phyloP scores from a whole-genome alignment of 1,140 invertebrate genomes.

The Drosophila chauvacae region DNA sequence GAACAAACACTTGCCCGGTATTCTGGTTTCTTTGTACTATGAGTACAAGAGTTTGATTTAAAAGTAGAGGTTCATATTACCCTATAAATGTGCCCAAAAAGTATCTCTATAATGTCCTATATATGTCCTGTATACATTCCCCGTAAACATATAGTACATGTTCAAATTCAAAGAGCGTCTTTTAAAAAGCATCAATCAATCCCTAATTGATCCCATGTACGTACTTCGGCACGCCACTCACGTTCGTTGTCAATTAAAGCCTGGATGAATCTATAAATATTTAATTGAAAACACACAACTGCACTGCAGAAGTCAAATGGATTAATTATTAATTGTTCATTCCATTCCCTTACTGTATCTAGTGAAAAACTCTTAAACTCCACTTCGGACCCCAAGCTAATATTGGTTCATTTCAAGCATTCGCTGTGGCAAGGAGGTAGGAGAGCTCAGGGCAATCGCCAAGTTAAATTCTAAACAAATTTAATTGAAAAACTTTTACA shows the following conservation, averaged over 20 bases:
- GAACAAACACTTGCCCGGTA: not conserved
- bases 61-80: no score
- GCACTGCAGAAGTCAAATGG: conserved; percentile 19
- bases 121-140: not conserved
- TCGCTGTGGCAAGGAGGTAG: conserved; percentile 11
- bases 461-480: conserved; percentile 81
- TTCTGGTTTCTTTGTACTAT: not conserved
- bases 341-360: conserved; percentile 3
- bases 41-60: not conserved
- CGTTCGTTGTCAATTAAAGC: conserved; percentile 51
- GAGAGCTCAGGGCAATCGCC: conserved; percentile 48
- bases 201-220: conserved; percentile 43
- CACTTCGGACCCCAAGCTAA: conserved; percentile 9
- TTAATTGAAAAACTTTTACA: conserved; percentile 77
- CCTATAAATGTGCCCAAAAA: no score
- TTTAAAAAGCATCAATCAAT: conserved; percentile 38
- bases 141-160: not conserved
- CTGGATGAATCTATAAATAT: conserved; percentile 44
- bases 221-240: conserved; percentile 40
- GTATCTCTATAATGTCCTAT: not conserved
- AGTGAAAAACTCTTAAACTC: conserved; percentile 17
- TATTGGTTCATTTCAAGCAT: conserved; percentile 35
- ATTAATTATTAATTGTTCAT: conserved; percentile 52
- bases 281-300: conserved; percentile 55
- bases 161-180: conserved; percentile 2